A percentile compares a stretch with the other conserved stretches of the same genome.
Evolutionary conservation across 1,140 invertebrate genomes (phyloP).

Genomic region (Drosophila pseudoananassae): DNA sequence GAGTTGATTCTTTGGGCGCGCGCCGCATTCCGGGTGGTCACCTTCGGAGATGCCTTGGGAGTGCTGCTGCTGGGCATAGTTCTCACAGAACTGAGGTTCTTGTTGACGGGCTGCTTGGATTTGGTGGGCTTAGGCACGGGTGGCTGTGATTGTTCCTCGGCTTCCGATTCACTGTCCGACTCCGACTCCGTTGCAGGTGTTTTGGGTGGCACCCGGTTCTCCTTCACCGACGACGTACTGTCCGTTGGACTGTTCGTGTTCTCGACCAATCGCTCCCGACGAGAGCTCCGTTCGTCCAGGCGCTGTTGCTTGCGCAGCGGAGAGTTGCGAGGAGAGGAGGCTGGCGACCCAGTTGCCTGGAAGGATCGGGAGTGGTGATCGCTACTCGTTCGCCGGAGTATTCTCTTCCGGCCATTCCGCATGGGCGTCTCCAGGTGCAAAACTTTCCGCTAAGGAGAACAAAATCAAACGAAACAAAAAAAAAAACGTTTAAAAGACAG

Average conservation of each 20-base stretch:
- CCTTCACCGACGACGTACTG: conserved; percentile 59
- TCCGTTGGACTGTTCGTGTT: conserved; percentile 54
- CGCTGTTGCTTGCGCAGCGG: conserved; percentile 59
- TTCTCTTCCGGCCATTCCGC: conserved; percentile 65
- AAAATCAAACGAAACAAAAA: conserved; percentile 25
- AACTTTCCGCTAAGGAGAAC: conserved; percentile 51
- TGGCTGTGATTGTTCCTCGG: conserved; percentile 1
- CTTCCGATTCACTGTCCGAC: not conserved
- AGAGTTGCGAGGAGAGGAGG: conserved; percentile 23
- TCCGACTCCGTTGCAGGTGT: not conserved
- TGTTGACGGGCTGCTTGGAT: not conserved
- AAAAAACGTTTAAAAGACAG: conserved; percentile 13
- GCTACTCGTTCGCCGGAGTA: conserved; percentile 35
- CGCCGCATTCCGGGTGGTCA: conserved; percentile 59
- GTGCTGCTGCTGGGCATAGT: conserved; percentile 17
- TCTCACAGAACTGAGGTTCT: not conserved
- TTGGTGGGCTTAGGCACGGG: not conserved
- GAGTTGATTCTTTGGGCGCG: conserved; percentile 35
- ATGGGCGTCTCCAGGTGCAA: conserved; percentile 61
- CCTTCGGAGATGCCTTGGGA: conserved; percentile 32
- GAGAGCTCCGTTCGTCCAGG: conserved; percentile 27
- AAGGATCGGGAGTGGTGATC: not conserved
- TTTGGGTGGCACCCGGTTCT: conserved; percentile 43
- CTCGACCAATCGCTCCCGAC: conserved; percentile 3
- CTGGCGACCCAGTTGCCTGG: conserved; percentile 6